Conservation (phyloP, 2,888 invertebrate species). For the Scaptomyza reducta region DNA sequence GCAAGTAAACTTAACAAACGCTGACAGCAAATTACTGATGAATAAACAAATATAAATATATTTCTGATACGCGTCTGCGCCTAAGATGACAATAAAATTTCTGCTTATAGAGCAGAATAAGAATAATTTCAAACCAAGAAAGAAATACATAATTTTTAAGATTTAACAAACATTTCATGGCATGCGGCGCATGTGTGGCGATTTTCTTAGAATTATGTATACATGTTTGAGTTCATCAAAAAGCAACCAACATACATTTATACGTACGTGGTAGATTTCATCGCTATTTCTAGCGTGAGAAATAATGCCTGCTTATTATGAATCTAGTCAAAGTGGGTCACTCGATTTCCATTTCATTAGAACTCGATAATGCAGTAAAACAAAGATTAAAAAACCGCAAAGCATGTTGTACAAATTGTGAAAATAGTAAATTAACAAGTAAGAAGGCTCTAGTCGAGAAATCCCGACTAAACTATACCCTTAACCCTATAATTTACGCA, state of each 20-base stretch:
- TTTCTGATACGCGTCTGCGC: conserved; percentile 36
- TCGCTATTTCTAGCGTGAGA: conserved; percentile 50
- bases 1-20: conserved; percentile 34
- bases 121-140: conserved; percentile 1
- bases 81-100: conserved; percentile 19
- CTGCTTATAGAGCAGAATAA: conserved; percentile 29
- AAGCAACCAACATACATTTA: not conserved
- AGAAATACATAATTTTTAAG: not conserved
- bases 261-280: conserved; percentile 22
- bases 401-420: not conserved
- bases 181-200: conserved; percentile 40
- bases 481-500: too few species aligned
- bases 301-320: conserved; percentile 13
- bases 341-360: conserved; percentile 36
- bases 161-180: conserved; percentile 25
- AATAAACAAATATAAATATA: conserved; percentile 24
- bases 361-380: conserved; percentile 18
- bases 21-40: conserved; percentile 46
- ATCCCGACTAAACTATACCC: too few species aligned
- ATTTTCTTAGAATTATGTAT: conserved; percentile 43
- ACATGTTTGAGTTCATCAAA: conserved; percentile 12
- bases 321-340: conserved; percentile 46
- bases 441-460: too few species aligned
- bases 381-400: conserved; percentile 11
- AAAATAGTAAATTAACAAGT: not conserved